Evolutionary conservation across 1,140 invertebrate genomes (phyloP).

Genomic region (Idris sp.): DNA sequence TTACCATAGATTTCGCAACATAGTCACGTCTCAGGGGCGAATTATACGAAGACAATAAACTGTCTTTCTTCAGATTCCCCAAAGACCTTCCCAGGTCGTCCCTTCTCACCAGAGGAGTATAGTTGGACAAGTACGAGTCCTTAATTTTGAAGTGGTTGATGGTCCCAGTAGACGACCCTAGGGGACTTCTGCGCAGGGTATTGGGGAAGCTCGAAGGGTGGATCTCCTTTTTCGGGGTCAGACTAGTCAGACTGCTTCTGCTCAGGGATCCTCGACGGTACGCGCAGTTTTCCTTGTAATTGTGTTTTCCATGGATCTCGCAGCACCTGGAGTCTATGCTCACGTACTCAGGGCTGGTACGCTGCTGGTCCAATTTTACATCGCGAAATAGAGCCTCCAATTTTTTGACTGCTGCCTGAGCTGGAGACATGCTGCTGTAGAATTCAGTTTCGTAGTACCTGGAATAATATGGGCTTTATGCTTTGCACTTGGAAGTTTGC

Average conservation of each 20-base stretch:
- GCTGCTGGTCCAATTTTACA: constrained; percentile 80
- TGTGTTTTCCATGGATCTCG: constrained; percentile 84
- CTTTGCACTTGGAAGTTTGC: too few species aligned
- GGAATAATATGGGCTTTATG: constrained; percentile 9
- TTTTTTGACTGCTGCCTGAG: constrained; percentile 82
- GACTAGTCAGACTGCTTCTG: constrained; percentile 75
- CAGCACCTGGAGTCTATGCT: constrained; percentile 81
- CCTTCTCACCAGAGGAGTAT: constrained; percentile 61
- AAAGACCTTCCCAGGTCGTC: constrained; percentile 71
- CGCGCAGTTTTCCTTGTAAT: constrained; percentile 78
- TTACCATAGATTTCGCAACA: constrained; percentile 74
- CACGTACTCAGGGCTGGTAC: constrained; percentile 74
- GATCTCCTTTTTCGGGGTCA: constrained; percentile 79
- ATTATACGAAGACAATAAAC: constrained; percentile 69
- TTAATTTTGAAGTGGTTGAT: constrained; percentile 70
- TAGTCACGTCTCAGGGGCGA: constrained; percentile 77
- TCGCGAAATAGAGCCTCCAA: constrained; percentile 85
- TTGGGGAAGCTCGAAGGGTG: constrained; percentile 84
- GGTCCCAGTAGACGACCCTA: constrained; percentile 78
- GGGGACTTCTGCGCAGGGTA: constrained; percentile 80
- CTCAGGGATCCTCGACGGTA: constrained; percentile 74
- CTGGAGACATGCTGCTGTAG: constrained; percentile 76
- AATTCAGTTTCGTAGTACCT: constrained; percentile 23
- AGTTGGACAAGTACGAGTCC: constrained; percentile 63
- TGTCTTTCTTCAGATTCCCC: constrained; percentile 79